Base-by-base conservation (phyloP, 2,888 invertebrate species). In the Sminthurides aquaticus region DNA sequence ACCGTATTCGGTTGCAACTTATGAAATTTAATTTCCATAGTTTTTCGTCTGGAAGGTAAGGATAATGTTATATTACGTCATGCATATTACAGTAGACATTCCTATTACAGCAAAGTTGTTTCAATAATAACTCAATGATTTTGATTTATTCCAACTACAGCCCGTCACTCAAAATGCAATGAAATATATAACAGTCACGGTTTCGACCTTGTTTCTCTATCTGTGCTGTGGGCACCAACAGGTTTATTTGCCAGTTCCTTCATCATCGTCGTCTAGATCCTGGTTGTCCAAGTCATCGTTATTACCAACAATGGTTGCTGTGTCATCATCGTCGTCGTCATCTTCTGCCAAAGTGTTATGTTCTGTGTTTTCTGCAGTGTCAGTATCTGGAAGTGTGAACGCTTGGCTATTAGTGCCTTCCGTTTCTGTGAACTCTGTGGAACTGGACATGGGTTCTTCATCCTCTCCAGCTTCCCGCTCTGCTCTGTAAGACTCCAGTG, bases 371-470 rank as follows among this genome's bases (percentile, higher is more conserved):
- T 24, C 58, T 22, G 11, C 56, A 25, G 43, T 22, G 5, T 26
- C 58, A 18, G 64, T 60, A 15, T 60, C 64, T 3, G 64, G 64
- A 3, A 64, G 49, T 1, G 64, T 64, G 27, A 64, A 64, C 24
- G 60, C 64, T 18, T n/a, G 22, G 22, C 18, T 28, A 25, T 64
- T 59, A 8, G 55, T 22, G 8, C 52, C 59, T 2, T 48, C 52
- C 2, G 59, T 54, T 15, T 60, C 64, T 1, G 64, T 64, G 25
- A 60, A 64, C 15, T 64, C 64, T 1, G 64, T 64, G 8, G 43
- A 34, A 2, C 29, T 52, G 0, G 64, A 60, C 27, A 58, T 55
- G 11, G 26, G 18, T 2, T 56, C 64, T 5, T 58, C 64, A 34
- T 28, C 24, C 18, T 58, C 52, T 5, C 28, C 5, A 56, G 20